Conservation (phyloP, 2,113 vertebrate genomes). For the Castor canadensis region DNA sequence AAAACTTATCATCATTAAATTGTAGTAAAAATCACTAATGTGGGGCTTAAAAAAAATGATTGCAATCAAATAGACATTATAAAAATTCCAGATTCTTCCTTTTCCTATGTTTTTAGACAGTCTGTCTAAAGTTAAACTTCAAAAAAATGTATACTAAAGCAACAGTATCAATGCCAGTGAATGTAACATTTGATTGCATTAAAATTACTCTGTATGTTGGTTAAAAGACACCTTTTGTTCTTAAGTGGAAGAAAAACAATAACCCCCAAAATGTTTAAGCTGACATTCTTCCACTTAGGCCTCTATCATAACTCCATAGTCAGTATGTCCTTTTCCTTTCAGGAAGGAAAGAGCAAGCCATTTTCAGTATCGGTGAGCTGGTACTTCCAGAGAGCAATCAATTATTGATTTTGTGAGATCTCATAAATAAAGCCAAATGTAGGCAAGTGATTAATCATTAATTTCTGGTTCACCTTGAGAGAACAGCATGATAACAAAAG, state of each 20-base stretch:
- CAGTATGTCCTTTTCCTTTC: background rate
- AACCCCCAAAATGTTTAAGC: background rate
- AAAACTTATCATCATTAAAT: background rate
- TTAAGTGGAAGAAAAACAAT: background rate
- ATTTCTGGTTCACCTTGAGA: conserved; percentile 70
- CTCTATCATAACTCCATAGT: background rate
- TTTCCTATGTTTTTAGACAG: background rate
- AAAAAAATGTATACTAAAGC: background rate
- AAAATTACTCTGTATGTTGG: background rate
- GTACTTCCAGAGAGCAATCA: conserved; percentile 63
- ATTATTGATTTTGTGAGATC: conserved; percentile 70
- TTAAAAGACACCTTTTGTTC: background rate
- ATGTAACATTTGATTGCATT: background rate
- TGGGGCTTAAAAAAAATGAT: background rate
- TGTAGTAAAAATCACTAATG: background rate
- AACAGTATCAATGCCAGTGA: background rate
- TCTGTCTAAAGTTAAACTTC: conserved; percentile 3
- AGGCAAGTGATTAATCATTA: conserved; percentile 72
- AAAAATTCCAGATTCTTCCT: background rate
- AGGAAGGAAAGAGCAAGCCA: background rate
- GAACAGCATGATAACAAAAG: conserved; percentile 45
- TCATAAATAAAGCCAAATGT: conserved; percentile 70
- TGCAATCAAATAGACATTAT: background rate
- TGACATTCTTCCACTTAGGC: background rate
- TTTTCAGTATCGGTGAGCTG: conserved; percentile 8